A percentile compares a stretch with the other conserved stretches of the same genome.
These are phyloP conservation scores for Rutilus rutilus DNA, from an alignment of 2,113 vertebrate genomes.

Conservation along the genomic window DNA sequence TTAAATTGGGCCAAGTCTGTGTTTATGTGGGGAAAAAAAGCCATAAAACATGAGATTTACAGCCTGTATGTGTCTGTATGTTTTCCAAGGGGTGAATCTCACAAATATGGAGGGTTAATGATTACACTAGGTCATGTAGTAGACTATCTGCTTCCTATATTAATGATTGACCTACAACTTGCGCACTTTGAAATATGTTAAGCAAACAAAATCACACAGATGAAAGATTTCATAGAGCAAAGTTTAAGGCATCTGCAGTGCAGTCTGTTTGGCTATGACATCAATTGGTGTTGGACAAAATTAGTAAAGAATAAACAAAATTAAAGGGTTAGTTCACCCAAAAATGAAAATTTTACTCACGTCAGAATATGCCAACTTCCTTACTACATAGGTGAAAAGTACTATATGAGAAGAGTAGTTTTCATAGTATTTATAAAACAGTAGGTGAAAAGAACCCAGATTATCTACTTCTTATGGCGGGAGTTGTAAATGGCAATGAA, in stretches of 20 bases:
- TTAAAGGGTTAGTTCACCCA: background rate
- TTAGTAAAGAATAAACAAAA: background rate
- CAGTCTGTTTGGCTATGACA: background rate
- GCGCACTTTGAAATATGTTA: conserved; percentile 21
- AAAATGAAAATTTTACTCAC: background rate
- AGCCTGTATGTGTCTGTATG: background rate
- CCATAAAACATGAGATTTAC: background rate
- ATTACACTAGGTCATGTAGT: background rate
- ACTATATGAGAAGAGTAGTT: no score
- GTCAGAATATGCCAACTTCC: no score
- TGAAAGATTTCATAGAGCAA: background rate
- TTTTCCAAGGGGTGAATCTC: background rate
- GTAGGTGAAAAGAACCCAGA: no score
- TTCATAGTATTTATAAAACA: no score
- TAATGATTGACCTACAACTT: conserved; percentile 65
- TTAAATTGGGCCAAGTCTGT: background rate
- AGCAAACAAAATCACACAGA: conserved; percentile 47
- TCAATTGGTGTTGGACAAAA: background rate
- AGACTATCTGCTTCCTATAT: conserved; percentile 50
- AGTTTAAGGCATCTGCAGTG: background rate
- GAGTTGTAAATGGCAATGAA: background rate
- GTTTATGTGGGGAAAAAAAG: background rate
- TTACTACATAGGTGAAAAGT: no score
- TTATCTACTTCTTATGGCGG: no score
- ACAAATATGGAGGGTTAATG: conserved; percentile 11